Conservation (phyloP, 2,797 vertebrate species). For the Poeciliopsis infans region DNA sequence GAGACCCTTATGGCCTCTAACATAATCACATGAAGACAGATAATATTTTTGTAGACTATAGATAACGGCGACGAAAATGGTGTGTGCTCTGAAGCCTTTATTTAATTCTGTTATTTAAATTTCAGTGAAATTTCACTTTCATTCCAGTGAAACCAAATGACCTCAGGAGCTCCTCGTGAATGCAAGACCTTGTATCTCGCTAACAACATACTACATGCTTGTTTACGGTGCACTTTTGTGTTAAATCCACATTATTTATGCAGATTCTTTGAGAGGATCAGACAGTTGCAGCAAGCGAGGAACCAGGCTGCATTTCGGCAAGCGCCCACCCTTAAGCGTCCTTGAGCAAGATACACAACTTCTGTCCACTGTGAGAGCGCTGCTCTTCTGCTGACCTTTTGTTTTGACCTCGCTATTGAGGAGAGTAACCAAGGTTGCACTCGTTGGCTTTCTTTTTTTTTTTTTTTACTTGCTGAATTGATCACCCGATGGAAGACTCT, state of each 20-base stretch:
- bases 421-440: constrained; percentile 35
- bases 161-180: constrained; percentile 8
- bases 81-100: not conserved
- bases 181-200: constrained; percentile 30
- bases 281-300: not conserved
- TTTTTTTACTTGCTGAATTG: constrained; percentile 37
- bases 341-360: constrained; percentile 59
- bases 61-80: constrained; percentile 6
- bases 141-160: not conserved
- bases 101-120: constrained; percentile 15
- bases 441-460: constrained; percentile 11
- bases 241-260: constrained; percentile 8
- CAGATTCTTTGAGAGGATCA: constrained; percentile 10
- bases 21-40: not conserved
- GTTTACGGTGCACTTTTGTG: constrained; percentile 9
- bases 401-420: constrained; percentile 59
- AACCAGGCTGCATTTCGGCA: not conserved
- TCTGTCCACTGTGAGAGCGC: constrained; percentile 30
- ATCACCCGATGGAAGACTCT: constrained; percentile 59
- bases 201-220: not conserved
- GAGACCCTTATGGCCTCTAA: constrained; percentile 9
- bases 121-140: constrained; percentile 10
- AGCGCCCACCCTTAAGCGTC: constrained; percentile 45
- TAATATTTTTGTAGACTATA: not conserved
- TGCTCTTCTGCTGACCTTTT: constrained; percentile 53